These are phyloP conservation scores for Dicyrtoma fusca DNA, from an alignment of 2,888 invertebrate genomes.

Conservation along the genomic window DNA sequence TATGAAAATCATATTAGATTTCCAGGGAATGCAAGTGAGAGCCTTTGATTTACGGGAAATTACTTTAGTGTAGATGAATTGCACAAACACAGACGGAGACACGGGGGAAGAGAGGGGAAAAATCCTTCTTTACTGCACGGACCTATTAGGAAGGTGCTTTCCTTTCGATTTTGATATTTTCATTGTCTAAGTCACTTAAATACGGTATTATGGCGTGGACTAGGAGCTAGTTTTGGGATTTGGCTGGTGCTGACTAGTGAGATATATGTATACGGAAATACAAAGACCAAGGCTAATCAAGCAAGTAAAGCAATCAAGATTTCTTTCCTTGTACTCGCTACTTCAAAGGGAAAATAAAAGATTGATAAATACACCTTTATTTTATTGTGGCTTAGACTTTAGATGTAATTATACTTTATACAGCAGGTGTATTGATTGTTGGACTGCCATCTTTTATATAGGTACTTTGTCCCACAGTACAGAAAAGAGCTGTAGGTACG, in stretches of 20 bases:
- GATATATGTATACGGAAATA: too few species aligned
- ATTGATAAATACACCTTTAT: neutral
- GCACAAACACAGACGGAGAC: neutral
- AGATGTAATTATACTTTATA: too few species aligned
- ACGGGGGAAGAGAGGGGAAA: neutral
- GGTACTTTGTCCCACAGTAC: too few species aligned
- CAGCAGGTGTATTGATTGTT: too few species aligned
- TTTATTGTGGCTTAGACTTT: too few species aligned
- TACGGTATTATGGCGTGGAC: too few species aligned
- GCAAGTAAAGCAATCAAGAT: too few species aligned
- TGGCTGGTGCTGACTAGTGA: neutral
- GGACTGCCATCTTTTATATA: too few species aligned
- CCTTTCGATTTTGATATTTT: neutral
- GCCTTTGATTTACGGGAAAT: constrained; percentile 24
- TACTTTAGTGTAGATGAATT: neutral
- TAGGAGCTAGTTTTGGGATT: too few species aligned
- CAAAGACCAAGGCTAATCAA: too few species aligned
- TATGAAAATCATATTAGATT: constrained; percentile 13
- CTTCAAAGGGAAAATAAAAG: neutral
- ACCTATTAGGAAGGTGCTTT: neutral
- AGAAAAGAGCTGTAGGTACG: too few species aligned
- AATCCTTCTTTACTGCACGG: neutral
- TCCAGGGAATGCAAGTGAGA: constrained; percentile 10
- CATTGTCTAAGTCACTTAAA: too few species aligned
- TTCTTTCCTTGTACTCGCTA: neutral